A percentile compares a stretch with the other conserved stretches of the same genome.
Conservation (phyloP, 1,140 invertebrate genomes). For the Mercenaria mercenaria region DNA sequence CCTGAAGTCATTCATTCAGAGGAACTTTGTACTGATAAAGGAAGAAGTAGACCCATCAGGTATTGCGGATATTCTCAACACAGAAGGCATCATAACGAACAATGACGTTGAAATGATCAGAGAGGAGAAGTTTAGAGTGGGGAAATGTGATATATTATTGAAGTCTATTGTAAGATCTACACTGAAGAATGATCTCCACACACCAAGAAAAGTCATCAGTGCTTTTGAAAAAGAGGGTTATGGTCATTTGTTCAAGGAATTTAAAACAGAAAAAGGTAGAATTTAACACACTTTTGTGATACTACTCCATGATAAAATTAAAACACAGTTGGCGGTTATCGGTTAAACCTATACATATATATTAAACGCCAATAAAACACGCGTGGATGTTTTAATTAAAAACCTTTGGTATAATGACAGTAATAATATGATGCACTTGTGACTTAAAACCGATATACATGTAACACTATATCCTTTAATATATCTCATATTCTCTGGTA, state of each 20-base stretch:
- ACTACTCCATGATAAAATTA: no score
- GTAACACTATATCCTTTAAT: no score
- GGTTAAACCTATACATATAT: no score
- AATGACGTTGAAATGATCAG: background rate
- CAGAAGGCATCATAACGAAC: background rate
- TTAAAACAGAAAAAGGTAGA: conserved; percentile 11
- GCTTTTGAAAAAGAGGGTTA: conserved; percentile 10
- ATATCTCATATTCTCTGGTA: no score
- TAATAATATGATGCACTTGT: no score
- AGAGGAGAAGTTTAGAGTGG: background rate
- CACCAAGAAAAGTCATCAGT: background rate
- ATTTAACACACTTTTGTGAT: no score
- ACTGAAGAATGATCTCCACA: background rate
- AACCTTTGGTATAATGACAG: no score
- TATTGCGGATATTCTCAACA: background rate
- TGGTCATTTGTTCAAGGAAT: background rate
- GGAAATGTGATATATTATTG: conserved; percentile 1
- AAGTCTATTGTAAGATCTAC: background rate
- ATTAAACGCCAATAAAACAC: no score
- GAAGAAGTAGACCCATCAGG: background rate
- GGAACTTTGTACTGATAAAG: background rate
- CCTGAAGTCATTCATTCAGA: background rate
- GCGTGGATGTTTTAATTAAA: no score
- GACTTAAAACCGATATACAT: no score
- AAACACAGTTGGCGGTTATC: no score